phyloP scores from a whole-genome alignment of 2,888 invertebrate species.

The Drosophila macrospina region DNA sequence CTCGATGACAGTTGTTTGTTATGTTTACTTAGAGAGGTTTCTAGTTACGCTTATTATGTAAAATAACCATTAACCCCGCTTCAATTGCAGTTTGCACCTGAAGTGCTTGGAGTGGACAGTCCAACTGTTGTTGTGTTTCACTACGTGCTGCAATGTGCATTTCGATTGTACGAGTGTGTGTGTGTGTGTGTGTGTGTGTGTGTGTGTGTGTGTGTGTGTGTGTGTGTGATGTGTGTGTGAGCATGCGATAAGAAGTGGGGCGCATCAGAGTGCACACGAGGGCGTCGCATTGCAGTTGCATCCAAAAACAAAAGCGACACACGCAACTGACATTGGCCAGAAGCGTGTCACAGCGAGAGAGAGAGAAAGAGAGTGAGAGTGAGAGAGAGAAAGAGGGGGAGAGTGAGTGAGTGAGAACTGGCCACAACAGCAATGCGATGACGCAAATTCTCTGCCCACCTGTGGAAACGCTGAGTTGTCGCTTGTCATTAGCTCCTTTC shows the following conservation, averaged over 20 bases:
- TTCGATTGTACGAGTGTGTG: slow-evolving; percentile 27
- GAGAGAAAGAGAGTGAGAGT: not conserved
- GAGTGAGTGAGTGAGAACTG: not conserved
- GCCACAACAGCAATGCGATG: slow-evolving; percentile 10
- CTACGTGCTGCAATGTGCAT: slow-evolving; percentile 55
- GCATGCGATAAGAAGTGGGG: slow-evolving; percentile 65
- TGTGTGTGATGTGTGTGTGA: slow-evolving; percentile 12
- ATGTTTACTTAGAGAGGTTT: too few relatives aligned
- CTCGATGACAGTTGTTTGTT: not conserved
- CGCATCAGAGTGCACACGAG: slow-evolving; percentile 57
- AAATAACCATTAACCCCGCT: slow-evolving; percentile 42
- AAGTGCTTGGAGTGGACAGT: slow-evolving; percentile 3
- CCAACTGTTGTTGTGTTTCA: not conserved
- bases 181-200: slow-evolving; percentile 12
- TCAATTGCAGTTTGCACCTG: slow-evolving; percentile 38
- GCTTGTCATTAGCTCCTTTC: slow-evolving; percentile 69
- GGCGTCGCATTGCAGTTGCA: slow-evolving; percentile 48
- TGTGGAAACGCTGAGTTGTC: slow-evolving; percentile 70
- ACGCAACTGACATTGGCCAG: slow-evolving; percentile 71
- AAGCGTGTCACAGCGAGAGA: slow-evolving; percentile 62
- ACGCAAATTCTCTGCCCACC: slow-evolving; percentile 33
- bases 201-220: slow-evolving; percentile 19
- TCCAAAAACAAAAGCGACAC: slow-evolving; percentile 45
- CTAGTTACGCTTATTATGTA: slow-evolving; percentile 25
- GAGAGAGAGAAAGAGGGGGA: not conserved